Percentiles rank a stretch among this genome's conserved stretches.
phyloP scores from a whole-genome alignment of 2,113 vertebrate species.

The Parotia lawesii region DNA sequence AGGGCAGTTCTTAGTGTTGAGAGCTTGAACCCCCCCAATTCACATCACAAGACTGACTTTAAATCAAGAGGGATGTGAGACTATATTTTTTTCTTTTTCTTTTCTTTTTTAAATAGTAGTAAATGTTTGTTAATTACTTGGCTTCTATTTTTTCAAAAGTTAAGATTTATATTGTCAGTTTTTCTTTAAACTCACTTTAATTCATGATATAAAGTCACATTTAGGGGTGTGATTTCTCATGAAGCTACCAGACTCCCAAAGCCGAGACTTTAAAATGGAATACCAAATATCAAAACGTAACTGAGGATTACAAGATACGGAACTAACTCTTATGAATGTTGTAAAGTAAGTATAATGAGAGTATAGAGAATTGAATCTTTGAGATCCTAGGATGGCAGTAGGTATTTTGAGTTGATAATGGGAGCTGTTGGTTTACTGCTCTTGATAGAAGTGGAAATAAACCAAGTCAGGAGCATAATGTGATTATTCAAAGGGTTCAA shows the following conservation, averaged over 20 bases:
- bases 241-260: background rate
- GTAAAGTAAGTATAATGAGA: background rate
- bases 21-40: background rate
- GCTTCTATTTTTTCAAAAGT: background rate
- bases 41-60: background rate
- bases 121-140: background rate
- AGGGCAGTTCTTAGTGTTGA: background rate
- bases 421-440: constrained; percentile 6
- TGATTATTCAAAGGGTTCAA: background rate
- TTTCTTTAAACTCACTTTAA: background rate
- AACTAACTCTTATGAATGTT: background rate
- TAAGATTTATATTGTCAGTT: background rate
- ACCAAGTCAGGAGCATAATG: background rate
- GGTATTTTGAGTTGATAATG: constrained; percentile 37
- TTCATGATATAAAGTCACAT: background rate
- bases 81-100: background rate
- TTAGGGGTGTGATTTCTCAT: background rate
- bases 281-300: background rate
- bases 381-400: background rate
- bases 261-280: background rate
- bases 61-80: background rate
- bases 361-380: background rate
- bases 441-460: background rate
- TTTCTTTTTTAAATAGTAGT: background rate
- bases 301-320: background rate